phyloP scores from a whole-genome alignment of 2,888 invertebrate genomes.

The Endomychus coccineus region DNA sequence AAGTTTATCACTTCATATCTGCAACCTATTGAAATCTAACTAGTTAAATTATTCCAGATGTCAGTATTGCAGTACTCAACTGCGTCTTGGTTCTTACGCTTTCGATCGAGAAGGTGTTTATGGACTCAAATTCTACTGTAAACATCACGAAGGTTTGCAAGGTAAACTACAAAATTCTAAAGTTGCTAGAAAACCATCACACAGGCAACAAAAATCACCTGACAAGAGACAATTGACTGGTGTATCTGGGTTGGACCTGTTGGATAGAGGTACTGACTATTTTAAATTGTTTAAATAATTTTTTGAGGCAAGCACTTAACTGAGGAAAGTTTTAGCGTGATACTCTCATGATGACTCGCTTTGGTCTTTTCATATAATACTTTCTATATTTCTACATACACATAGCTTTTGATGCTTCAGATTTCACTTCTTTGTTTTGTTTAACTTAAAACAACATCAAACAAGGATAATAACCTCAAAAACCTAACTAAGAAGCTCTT shows the following conservation, averaged over 20 bases:
- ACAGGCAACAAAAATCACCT: slow-evolving; percentile 38
- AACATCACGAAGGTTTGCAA: slow-evolving; percentile 62
- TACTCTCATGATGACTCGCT: too few relatives aligned
- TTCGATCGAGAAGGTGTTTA: slow-evolving; percentile 63
- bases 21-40: not conserved
- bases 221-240: slow-evolving; percentile 46
- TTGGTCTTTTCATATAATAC: too few relatives aligned
- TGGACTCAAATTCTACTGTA: slow-evolving; percentile 67
- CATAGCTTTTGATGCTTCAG: too few relatives aligned
- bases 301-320: too few relatives aligned
- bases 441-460: too few relatives aligned
- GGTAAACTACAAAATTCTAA: slow-evolving; percentile 44
- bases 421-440: too few relatives aligned
- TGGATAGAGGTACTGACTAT: slow-evolving; percentile 45
- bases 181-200: slow-evolving; percentile 32
- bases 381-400: too few relatives aligned
- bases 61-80: slow-evolving; percentile 79
- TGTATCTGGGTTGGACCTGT: slow-evolving; percentile 46
- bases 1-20: not conserved
- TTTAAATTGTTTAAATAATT: too few relatives aligned
- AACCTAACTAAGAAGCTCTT: too few relatives aligned
- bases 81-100: slow-evolving; percentile 72
- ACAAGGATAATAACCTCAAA: too few relatives aligned
- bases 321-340: too few relatives aligned
- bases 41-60: slow-evolving; percentile 49